Evolutionary conservation across 2,888 invertebrate genomes (phyloP), one percentile per base, ranked within the genome.

Genomic region (Stenodema calcarata): DNA sequence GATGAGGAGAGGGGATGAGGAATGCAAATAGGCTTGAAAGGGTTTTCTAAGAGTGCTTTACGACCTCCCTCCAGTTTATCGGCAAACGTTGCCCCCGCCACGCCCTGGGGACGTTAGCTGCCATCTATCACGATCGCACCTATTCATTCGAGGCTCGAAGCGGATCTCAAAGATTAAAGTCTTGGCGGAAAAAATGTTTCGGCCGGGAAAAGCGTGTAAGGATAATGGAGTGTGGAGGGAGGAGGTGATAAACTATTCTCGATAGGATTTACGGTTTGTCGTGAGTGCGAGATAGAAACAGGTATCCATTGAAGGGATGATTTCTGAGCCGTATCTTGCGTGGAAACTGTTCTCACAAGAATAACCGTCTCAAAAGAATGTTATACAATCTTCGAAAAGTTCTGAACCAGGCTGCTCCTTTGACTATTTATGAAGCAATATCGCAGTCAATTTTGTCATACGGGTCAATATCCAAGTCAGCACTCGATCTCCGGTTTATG

Each of bases 71-170:
- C 62, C 62, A 62, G 62, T 62, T 62, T 62, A 62, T 62, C 62
- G 62, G 62, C 62, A 62, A 62, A 62, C 62, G 62, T 62, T 62
- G 62, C 23, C 23, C 62, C 62, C 62, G 6, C 23, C 62, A 23
- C 47, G 47, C 47, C 47, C 47, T 47, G 7, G 47, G 47, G 47
- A 47, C 47, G 47, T 47, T 47, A 47, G 47, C 23, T 62, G 78
- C 44, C 78, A 78, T 78, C 44, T 78, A 78, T 78, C 78, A 78
- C 41, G 78, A 78, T 78, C 78, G 41, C 78, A 78, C 78, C 78
- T 78, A 78, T 78, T 78, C 41, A 78, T 78, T 78, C 62, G 27
- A 23, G 23, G 62, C 18, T 62, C 4, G 62, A 62, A 62, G 62
- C 62, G 62, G 62, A 62, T 62, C 62, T 62, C 62, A 62, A 62